Base-by-base conservation (phyloP, 2,888 invertebrate species). In the Drosophila tanythrix region DNA sequence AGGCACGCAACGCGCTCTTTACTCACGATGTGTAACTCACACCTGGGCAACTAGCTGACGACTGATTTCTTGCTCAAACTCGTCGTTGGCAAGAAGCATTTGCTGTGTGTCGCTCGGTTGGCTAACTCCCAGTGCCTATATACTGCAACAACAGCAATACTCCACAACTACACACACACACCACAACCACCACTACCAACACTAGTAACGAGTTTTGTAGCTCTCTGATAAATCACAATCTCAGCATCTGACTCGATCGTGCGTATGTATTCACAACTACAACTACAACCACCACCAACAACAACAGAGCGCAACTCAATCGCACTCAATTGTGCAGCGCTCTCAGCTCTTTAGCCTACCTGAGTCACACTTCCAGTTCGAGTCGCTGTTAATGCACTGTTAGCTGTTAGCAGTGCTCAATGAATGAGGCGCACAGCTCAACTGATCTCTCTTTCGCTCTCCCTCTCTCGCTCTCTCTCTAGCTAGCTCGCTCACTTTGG, bases 41-140 rank as follows among this genome's bases (percentile, higher is more conserved):
- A 89, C 91, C 88, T 92, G 91, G 89, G 88, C 91, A 87, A 90
- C 91, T 90, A 87, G 89, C 90, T 88, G 90, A 88, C 91, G 92
- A 92, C 91, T 92, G 92, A 92, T 84, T 90, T 89, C 83, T 88
- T 79, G 80, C 87, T 88, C 85, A 83, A 85, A 87, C 79, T 82
- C 82, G 84, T 81, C 79, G 84, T 85, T 88, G 90, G 88, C 88
- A 92, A 91, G 92, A 92, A 92, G 92, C 91, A 89, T 92, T 88
- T 88, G 75, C 27, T 75, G 80, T 83, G 83, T 75, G 74, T 73
- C 76, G 71, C 71, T 83, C 76, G 72, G 79, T 73, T 73, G 71
- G 80, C 80, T 66, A 65, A 83, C 86, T 85, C 70, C 83, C 83
- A 88, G 64, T 76, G 61, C 21, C 79, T 82, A 79, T 81, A 65